A percentile compares a stretch with the other conserved stretches of the same genome.
Evolutionary conservation across 2,113 vertebrate genomes (phyloP).

Genomic region (Cyprinus carpio): DNA sequence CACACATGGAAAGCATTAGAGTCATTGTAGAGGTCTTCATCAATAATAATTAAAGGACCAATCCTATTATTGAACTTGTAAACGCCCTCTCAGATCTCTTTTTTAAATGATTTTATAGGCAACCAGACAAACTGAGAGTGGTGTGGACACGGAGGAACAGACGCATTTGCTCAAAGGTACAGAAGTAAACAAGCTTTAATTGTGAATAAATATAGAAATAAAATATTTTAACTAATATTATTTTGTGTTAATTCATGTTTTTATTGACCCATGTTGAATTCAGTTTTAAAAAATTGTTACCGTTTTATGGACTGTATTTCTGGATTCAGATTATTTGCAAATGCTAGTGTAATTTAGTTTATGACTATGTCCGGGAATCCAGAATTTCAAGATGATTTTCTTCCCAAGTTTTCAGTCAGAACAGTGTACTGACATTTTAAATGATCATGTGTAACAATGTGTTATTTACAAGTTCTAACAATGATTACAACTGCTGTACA

Average conservation of each 20-base stretch:
- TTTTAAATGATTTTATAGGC: constrained; percentile 72
- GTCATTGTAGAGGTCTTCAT: not conserved
- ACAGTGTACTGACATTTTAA: not conserved
- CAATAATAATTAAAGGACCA: not conserved
- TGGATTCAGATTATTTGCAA: not conserved
- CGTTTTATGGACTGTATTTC: too few species aligned
- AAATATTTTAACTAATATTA: not conserved
- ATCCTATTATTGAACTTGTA: not conserved
- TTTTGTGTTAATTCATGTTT: not conserved
- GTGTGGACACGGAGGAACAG: constrained; percentile 91
- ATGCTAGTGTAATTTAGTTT: not conserved
- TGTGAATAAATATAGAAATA: not conserved
- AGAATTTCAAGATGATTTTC: too few species aligned
- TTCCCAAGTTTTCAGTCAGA: not conserved
- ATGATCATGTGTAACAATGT: not conserved
- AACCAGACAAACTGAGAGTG: constrained; percentile 88
- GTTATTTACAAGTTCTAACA: not conserved
- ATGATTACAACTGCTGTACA: not conserved
- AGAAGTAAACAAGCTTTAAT: not conserved
- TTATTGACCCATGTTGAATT: not conserved
- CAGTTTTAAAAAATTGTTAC: too few species aligned
- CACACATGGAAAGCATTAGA: not conserved
- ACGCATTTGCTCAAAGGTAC: constrained; percentile 88
- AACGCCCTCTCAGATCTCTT: not conserved
- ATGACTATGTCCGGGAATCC: not conserved